phyloP scores from a whole-genome alignment of 2,797 vertebrate genomes.

The Ibycter americanus region DNA sequence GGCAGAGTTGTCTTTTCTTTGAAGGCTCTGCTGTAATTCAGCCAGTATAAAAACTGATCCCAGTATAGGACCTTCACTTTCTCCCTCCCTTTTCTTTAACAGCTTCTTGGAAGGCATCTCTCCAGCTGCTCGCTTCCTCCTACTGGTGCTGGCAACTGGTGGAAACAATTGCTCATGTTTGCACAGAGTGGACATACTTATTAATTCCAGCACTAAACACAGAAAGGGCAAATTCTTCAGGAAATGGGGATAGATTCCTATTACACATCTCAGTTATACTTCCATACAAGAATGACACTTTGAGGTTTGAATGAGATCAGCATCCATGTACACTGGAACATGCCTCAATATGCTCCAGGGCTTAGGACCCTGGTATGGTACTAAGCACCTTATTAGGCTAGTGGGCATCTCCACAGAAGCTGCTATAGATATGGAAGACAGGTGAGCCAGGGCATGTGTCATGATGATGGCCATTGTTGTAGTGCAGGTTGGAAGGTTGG shows the following conservation, averaged over 20 bases:
- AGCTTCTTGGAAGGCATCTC: neutral
- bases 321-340: neutral
- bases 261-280: neutral
- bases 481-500: neutral
- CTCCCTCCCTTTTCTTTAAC: neutral
- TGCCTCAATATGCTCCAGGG: neutral
- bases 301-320: neutral
- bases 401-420: neutral
- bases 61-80: neutral
- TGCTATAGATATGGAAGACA: neutral
- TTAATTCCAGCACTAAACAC: slow-evolving; percentile 12
- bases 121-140: neutral
- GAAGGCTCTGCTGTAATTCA: neutral
- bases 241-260: neutral
- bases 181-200: neutral
- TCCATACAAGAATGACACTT: neutral
- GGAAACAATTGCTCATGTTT: neutral
- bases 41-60: neutral
- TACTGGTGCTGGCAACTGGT: neutral
- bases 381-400: neutral
- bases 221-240: neutral
- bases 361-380: neutral
- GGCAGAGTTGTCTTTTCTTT: neutral
- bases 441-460: neutral
- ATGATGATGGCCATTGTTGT: neutral